A percentile compares a stretch with the other conserved stretches of the same genome.
These are phyloP conservation scores for Cardiocondyla obscurior DNA, from an alignment of 1,140 invertebrate genomes.

Conservation along the genomic window DNA sequence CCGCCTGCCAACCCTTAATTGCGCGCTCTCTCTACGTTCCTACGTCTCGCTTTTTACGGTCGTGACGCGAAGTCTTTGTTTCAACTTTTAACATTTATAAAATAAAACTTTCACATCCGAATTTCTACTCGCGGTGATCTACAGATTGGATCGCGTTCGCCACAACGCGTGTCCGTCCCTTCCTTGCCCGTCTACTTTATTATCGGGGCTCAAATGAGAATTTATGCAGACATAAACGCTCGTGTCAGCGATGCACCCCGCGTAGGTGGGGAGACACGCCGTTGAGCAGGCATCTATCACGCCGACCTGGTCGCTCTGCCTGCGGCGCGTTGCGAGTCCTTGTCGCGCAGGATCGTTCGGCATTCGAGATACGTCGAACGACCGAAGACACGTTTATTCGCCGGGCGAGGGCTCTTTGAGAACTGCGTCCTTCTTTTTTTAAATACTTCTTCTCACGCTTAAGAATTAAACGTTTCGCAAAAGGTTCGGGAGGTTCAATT, in stretches of 20 bases:
- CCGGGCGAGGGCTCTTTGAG: neutral
- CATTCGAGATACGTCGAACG: conserved; percentile 44
- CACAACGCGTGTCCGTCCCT: conserved; percentile 76
- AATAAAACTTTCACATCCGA: no score
- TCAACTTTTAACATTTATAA: neutral
- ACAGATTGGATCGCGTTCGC: conserved; percentile 75
- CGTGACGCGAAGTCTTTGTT: neutral
- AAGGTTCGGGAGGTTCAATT: neutral
- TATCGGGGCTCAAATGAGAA: conserved; percentile 82
- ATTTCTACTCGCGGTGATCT: conserved; percentile 78
- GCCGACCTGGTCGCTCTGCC: conserved; percentile 44
- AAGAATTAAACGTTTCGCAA: neutral
- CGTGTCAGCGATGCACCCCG: conserved; percentile 76
- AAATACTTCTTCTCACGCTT: neutral
- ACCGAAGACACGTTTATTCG: neutral
- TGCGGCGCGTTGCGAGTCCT: conserved; percentile 12
- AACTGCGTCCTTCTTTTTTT: neutral
- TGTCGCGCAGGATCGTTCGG: conserved; percentile 29
- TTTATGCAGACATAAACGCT: conserved; percentile 82
- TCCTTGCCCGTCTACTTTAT: conserved; percentile 80
- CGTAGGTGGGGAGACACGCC: conserved; percentile 74
- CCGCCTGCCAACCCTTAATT: conserved; percentile 42
- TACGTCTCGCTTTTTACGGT: neutral
- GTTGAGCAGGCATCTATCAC: conserved; percentile 75
- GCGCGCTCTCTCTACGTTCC: conserved; percentile 20